phyloP scores from a whole-genome alignment of 23 tunicate species.

The Styela plicata region DNA sequence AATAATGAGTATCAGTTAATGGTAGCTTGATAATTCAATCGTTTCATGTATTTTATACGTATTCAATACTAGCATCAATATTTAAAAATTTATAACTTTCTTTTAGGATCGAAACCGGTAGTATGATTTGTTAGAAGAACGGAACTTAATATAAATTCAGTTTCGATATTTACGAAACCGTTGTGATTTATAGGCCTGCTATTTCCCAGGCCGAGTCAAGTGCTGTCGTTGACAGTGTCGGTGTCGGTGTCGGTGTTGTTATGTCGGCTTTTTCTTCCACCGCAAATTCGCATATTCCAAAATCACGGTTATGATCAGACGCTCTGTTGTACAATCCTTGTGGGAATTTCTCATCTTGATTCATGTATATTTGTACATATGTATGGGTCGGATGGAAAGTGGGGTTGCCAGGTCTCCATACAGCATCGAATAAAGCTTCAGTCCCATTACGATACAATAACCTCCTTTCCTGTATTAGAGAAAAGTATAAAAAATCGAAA shows the following conservation, averaged over 20 bases:
- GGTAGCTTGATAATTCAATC: no score
- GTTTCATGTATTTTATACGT: no score
- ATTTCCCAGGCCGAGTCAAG: background rate
- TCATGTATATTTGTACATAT: conserved; percentile 10
- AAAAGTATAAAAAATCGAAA: no score
- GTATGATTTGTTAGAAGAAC: no score
- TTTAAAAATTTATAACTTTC: no score
- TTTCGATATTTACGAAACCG: background rate
- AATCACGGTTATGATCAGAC: background rate
- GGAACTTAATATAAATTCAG: background rate
- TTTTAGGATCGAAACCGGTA: no score
- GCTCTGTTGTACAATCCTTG: conserved; percentile 35
- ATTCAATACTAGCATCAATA: no score
- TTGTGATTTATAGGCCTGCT: background rate
- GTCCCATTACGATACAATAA: conserved; percentile 14
- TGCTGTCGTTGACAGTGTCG: no score
- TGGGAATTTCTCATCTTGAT: background rate
- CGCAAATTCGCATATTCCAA: conserved; percentile 27
- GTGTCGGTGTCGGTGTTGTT: no score
- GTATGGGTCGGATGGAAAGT: conserved; percentile 20
- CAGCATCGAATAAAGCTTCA: background rate
- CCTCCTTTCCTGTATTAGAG: conserved; percentile 8
- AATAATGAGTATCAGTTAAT: no score
- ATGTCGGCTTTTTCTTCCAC: background rate
- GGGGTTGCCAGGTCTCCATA: conserved; percentile 28